A percentile compares a stretch with the other conserved stretches of the same genome.
These are phyloP conservation scores for Vulpes lagopus DNA, from an alignment of 2,113 vertebrate species.

Conservation along the genomic window DNA sequence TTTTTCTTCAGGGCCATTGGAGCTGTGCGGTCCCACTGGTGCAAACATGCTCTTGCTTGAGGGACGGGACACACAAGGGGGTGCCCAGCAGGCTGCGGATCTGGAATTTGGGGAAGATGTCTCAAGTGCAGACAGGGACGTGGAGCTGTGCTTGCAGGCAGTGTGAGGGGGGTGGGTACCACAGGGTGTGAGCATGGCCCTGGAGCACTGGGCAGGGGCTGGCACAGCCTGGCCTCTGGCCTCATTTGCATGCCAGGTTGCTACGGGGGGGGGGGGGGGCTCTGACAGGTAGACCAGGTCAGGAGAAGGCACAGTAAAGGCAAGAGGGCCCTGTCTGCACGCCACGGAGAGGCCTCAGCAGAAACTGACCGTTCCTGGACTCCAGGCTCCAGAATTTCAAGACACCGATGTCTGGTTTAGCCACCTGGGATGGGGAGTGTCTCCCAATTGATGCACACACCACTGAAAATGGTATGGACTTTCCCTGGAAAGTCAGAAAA, in stretches of 20 bases:
- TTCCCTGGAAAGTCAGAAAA: neutral
- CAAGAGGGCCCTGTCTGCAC: neutral
- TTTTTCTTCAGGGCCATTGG: no score
- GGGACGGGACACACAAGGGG: neutral
- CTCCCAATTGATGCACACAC: neutral
- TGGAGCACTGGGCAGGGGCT: neutral
- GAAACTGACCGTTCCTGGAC: neutral
- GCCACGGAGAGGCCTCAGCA: neutral
- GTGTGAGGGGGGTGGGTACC: no score
- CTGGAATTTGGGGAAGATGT: neutral
- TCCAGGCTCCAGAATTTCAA: neutral
- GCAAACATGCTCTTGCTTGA: neutral
- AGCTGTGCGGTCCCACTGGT: neutral
- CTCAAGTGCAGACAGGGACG: neutral
- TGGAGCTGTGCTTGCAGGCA: neutral
- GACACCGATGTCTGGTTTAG: neutral
- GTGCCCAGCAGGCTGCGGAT: neutral
- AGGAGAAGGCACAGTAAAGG: neutral
- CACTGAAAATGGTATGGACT: neutral
- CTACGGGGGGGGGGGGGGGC: no score
- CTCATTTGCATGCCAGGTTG: rapidly evolving
- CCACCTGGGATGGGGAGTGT: neutral
- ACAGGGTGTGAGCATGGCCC: no score
- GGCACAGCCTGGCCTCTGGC: neutral
- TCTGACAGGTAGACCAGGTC: neutral